Percentiles rank a stretch among this genome's conserved stretches.
Conservation (phyloP, 2,888 invertebrate species). For the Gari tellinella region DNA sequence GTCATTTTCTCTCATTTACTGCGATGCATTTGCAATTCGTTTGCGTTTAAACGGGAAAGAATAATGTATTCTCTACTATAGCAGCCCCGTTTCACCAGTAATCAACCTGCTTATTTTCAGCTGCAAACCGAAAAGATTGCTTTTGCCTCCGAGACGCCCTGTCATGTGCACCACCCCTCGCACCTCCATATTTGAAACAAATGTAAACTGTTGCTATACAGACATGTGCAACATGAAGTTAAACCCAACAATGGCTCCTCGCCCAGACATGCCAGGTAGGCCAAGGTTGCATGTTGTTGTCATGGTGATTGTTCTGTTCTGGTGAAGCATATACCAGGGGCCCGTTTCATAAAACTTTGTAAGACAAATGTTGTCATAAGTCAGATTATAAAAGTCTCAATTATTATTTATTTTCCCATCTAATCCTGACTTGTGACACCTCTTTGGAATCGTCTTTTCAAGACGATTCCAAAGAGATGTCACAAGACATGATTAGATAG, state of each 20-base stretch:
- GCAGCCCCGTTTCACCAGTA: too few relatives aligned
- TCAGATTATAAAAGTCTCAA: neutral
- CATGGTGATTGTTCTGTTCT: slow-evolving; percentile 15
- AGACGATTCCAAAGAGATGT: too few relatives aligned
- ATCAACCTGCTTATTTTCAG: slow-evolving; percentile 35
- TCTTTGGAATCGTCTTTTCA: too few relatives aligned
- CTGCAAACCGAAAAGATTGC: slow-evolving; percentile 56
- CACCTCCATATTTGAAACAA: slow-evolving; percentile 35
- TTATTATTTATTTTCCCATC: too few relatives aligned
- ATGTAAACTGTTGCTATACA: slow-evolving; percentile 69
- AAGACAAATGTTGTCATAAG: too few relatives aligned
- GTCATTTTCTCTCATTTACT: too few relatives aligned
- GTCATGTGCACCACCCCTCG: slow-evolving; percentile 60
- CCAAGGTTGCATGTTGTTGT: slow-evolving; percentile 6
- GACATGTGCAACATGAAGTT: slow-evolving; percentile 73
- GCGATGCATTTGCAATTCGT: too few relatives aligned
- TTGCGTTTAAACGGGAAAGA: too few relatives aligned
- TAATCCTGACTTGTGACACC: too few relatives aligned
- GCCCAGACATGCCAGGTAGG: slow-evolving; percentile 53
- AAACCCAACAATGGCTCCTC: slow-evolving; percentile 66
- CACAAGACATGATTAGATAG: too few relatives aligned
- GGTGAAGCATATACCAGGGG: neutral
- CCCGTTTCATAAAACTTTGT: too few relatives aligned
- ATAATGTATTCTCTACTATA: too few relatives aligned
- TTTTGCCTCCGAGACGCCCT: slow-evolving; percentile 57